Evolutionary conservation across 2,797 vertebrate species (phyloP).

Genomic region (Varecia variegata): DNA sequence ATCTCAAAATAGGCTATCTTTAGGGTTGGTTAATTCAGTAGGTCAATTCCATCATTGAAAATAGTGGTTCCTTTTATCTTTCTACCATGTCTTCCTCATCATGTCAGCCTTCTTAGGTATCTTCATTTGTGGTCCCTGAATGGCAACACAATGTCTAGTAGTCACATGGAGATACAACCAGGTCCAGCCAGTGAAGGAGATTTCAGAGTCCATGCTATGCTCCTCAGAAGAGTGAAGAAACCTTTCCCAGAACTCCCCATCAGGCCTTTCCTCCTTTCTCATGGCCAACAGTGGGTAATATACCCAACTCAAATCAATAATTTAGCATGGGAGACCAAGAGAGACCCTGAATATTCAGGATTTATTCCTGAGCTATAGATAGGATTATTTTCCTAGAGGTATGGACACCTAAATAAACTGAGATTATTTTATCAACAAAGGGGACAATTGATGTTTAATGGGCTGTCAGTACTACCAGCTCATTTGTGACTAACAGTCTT

Average conservation of each 20-base stretch:
- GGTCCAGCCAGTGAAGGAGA: not conserved
- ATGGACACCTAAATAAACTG: not conserved
- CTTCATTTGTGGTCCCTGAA: not conserved
- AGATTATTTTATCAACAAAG: not conserved
- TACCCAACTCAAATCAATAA: too few species aligned
- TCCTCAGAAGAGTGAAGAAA: not conserved
- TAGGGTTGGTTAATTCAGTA: not conserved
- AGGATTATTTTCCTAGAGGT: not conserved
- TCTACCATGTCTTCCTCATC: not conserved
- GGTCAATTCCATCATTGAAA: not conserved
- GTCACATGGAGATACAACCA: not conserved
- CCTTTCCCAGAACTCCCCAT: not conserved
- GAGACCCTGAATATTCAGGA: not conserved
- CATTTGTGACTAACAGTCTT: not conserved
- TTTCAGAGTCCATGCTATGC: not conserved
- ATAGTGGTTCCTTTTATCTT: not conserved
- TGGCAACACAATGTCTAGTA: not conserved
- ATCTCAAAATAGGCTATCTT: not conserved
- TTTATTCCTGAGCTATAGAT: not conserved
- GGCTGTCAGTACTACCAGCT: not conserved
- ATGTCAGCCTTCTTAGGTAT: not conserved
- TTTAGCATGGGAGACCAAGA: not conserved
- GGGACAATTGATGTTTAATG: not conserved
- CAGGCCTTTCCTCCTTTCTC: not conserved
- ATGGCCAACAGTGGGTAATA: not conserved